Conservation (phyloP, 2,113 vertebrate species). For the Zootoca vivipara region DNA sequence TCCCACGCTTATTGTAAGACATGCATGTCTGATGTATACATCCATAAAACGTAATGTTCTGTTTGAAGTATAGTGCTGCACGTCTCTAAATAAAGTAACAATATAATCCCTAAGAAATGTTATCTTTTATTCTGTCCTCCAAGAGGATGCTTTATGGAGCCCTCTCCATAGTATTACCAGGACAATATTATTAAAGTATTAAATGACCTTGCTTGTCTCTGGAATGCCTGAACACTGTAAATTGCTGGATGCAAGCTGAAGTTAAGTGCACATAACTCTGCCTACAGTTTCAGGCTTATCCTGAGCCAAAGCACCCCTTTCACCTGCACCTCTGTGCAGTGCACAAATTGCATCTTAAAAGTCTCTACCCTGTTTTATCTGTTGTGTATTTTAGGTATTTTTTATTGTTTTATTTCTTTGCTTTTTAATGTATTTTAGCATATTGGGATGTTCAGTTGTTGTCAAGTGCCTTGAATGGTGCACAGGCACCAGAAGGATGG, state of each 20-base stretch:
- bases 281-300: not conserved
- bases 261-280: not conserved
- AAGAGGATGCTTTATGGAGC: not conserved
- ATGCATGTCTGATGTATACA: not conserved
- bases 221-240: not conserved
- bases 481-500: too few relatives aligned
- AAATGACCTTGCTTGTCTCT: constrained; percentile 7
- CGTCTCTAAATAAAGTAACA: constrained; percentile 2
- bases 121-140: not conserved
- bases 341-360: not conserved
- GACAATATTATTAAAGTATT: constrained; percentile 20
- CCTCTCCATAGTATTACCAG: not conserved
- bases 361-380: not conserved
- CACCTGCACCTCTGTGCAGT: too few relatives aligned
- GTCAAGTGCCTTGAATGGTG: too few relatives aligned
- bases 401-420: too few relatives aligned
- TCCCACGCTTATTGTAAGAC: not conserved
- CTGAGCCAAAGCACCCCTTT: not conserved
- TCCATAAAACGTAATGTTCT: constrained; percentile 9
- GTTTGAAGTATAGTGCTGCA: not conserved
- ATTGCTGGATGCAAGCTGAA: not conserved
- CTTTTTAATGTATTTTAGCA: too few relatives aligned
- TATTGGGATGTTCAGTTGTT: too few relatives aligned
- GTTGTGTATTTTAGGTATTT: too few relatives aligned
- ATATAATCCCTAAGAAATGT: not conserved